Evolutionary conservation across 2,797 vertebrate genomes (phyloP), one percentile per base, ranked within the genome.

Genomic region (Mus caroli): DNA sequence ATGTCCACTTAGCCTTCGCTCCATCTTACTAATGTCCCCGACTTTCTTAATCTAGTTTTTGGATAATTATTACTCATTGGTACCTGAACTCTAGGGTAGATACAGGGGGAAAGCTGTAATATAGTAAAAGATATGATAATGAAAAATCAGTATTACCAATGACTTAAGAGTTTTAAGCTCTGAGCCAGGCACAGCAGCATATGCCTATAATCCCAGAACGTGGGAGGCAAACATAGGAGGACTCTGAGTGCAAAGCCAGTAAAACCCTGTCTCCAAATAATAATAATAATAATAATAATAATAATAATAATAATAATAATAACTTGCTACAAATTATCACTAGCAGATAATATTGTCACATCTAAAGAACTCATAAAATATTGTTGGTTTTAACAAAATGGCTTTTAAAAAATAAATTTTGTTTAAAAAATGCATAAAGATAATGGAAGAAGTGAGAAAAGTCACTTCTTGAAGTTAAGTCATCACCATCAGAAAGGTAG

Each of bases 281-380:
- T 12, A 19, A 69, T 19, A 34, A 80, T 50, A 75, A 75, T 40
- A 10, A 43, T 77, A 17, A 78, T 78, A 20, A 78, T 34, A 22
- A 78, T 78, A 20, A 62, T 46, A 50, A 67, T 80, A 46, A 50
- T 31, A 50, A 71, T 40, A 40, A 62, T 19, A 64, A 83, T 50
- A 84, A 82, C 46, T 87, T 91, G 50, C 73, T 85, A 85, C 79
- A 90, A 97, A 94, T 88, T 64, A 96, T 75, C 92, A 90, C 73
- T 86, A 87, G 78, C 40, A 90, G 78, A 79, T 46, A 95, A 28
- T 76, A 93, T 34, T 90, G 86, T 19, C 87, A 94, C 40, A 95
- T 78, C 43, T 90, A 58, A 97, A 96, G 31, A 97, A 75, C 37
- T 94, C 64, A 94, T 54, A 90, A 97, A 95, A 90, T 60, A 56